Evolutionary conservation across 2,797 vertebrate genomes (phyloP).

Genomic region (Hemitrygon akajei): DNA sequence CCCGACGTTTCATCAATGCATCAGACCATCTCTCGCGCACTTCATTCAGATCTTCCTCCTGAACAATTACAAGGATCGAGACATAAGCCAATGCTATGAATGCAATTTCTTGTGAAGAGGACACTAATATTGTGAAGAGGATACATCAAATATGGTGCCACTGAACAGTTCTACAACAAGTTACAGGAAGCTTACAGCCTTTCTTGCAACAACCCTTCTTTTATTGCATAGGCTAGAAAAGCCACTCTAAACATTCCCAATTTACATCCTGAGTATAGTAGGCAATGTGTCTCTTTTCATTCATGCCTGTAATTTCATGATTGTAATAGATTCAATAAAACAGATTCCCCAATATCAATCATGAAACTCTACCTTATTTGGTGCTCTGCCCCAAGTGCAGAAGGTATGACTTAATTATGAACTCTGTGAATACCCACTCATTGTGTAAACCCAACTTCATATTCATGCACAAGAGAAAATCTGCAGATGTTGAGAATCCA

Average conservation of each 20-base stretch:
- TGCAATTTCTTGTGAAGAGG: not conserved
- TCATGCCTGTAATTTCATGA: not conserved
- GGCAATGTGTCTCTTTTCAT: not conserved
- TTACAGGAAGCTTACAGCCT: not conserved
- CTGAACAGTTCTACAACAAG: conserved; percentile 18
- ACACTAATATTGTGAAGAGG: not conserved
- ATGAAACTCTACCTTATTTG: not conserved
- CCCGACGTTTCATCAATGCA: conserved; percentile 84
- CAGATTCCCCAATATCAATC: not conserved
- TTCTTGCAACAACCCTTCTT: not conserved
- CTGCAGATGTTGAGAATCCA: no score
- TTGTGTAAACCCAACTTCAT: not conserved
- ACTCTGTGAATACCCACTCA: no score
- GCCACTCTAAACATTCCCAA: not conserved
- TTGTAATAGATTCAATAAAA: conserved; percentile 19
- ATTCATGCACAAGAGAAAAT: no score
- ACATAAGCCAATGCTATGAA: not conserved
- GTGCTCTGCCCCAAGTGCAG: not conserved
- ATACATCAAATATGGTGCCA: not conserved
- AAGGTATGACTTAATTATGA: not conserved
- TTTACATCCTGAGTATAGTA: not conserved
- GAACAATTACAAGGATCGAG: not conserved
- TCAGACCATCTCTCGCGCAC: conserved; percentile 93
- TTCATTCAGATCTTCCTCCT: conserved; percentile 96
- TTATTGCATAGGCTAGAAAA: not conserved